These are phyloP conservation scores for Hystrix brachyura DNA, from an alignment of 2,113 vertebrate genomes.

Conservation along the genomic window DNA sequence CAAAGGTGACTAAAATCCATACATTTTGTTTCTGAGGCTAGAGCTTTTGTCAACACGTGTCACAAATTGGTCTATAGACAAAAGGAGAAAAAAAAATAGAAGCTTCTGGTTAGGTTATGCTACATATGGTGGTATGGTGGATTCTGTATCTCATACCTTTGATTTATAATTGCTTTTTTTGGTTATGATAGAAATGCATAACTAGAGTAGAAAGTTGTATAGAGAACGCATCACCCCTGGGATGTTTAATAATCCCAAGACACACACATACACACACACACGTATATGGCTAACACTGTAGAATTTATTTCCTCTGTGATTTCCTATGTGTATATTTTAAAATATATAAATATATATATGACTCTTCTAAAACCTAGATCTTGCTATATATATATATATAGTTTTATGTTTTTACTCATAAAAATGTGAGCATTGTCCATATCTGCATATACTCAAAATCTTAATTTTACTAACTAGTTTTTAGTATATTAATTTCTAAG, in stretches of 20 bases:
- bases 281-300: neutral
- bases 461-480: neutral
- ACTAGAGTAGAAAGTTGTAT: neutral
- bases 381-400: neutral
- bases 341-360: neutral
- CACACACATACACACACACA: neutral
- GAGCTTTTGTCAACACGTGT: neutral
- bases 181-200: neutral
- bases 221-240: neutral
- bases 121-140: too few relatives aligned
- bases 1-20: neutral
- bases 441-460: neutral
- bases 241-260: neutral
- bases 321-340: neutral
- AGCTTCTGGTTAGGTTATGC: neutral
- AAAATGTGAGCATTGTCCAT: neutral
- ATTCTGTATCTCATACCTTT: neutral
- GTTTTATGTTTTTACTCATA: neutral
- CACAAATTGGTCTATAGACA: neutral
- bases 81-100: neutral
- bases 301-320: neutral
- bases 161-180: neutral
- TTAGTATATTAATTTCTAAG: too few relatives aligned
- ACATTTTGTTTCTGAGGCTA: neutral
- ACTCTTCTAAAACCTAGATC: neutral